Percentiles rank a stretch among this genome's conserved stretches.
phyloP scores from a whole-genome alignment of 2,113 vertebrate species.

The Miniopterus natalensis region DNA sequence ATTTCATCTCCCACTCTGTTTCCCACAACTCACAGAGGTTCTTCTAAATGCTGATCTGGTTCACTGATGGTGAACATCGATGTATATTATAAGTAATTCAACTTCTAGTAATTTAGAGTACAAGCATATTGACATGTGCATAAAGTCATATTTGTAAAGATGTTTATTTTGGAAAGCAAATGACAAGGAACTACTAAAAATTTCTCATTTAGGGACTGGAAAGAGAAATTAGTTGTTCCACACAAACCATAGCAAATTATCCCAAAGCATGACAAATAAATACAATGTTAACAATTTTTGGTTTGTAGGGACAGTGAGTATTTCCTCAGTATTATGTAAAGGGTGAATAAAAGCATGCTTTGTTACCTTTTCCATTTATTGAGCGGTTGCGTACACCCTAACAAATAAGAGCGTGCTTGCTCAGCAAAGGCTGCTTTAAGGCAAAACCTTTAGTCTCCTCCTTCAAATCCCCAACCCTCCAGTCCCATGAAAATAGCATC shows the following conservation, averaged over 20 bases:
- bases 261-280: not conserved
- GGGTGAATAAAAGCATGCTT: not conserved
- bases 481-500: not conserved
- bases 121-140: not conserved
- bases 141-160: not conserved
- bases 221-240: constrained; percentile 20
- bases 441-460: not conserved
- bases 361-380: not conserved
- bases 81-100: not conserved
- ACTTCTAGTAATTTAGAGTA: not conserved
- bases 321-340: not conserved
- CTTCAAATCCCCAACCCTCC: not conserved
- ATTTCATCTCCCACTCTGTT: not conserved
- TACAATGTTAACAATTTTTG: not conserved
- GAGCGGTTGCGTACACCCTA: not conserved
- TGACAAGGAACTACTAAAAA: not conserved
- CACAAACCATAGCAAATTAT: not conserved
- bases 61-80: not conserved
- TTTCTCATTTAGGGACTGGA: not conserved
- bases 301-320: not conserved
- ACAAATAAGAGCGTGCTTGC: not conserved
- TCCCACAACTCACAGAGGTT: not conserved
- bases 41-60: not conserved
- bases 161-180: constrained; percentile 34
- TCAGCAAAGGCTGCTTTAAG: not conserved